Base-by-base conservation (phyloP, 1,140 invertebrate genomes). In the Musca vetustissima region DNA sequence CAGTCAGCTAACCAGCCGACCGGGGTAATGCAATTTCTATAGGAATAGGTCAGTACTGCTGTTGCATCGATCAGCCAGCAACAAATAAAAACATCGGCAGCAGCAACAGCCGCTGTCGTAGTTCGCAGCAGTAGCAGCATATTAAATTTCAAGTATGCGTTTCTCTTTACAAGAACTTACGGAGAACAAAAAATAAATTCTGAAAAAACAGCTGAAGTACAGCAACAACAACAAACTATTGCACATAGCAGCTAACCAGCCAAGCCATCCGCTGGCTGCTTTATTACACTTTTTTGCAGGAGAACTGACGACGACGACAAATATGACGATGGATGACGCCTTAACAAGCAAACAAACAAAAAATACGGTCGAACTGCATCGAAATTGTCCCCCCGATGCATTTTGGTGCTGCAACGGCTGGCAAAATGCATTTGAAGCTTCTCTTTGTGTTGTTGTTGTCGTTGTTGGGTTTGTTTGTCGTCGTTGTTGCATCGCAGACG, bases 41-140 rank as follows among this genome's bases (percentile, higher is more conserved):
- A 76, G 76, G 77, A 79, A 79, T 79, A 79, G 77, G 77, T 79
- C 77, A 79, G 77, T 79, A 72, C 36, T 66, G 36, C 11, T 43
- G 36, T 13, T 9, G 69, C 52, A 68, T 70, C 70, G 67, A 43
- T 11, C 36, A 43, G n/a, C n/a, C n/a, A n/a, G n/a, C n/a, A n/a
- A n/a, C n/a, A 36, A 61, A 17, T 36, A 59, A 49, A 19, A 52
- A 9, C 21, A 52, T 19, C 55, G 11, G n/a, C 25, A 59, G 28
- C 25, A 32, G 21, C 15, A 59, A 17, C 25, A 28, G 22, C 57
- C n/a, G n/a, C n/a, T n/a, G n/a, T n/a, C n/a, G n/a, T n/a, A n/a
- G n/a, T n/a, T n/a, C n/a, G n/a, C n/a, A 22, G 28, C 64, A 55
- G 4, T 32, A 53, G 50, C 70, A 71, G 74, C 71, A 74, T 75